Evolutionary conservation across 1,140 invertebrate genomes (phyloP).

Genomic region (Paramacrobiotus metropolitanus): DNA sequence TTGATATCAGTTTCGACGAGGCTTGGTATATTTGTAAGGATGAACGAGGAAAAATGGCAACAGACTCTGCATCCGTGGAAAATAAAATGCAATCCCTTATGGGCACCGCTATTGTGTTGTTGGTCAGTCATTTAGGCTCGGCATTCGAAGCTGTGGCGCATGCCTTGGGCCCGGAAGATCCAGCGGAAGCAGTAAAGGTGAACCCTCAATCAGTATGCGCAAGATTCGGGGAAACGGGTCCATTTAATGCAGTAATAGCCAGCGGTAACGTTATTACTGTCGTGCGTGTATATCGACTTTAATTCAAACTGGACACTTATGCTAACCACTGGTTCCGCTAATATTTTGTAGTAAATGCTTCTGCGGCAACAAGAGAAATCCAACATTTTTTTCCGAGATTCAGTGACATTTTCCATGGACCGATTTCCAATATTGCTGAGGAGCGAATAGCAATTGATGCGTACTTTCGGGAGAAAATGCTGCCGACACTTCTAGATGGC

Average conservation of each 20-base stretch:
- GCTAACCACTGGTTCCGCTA: background rate
- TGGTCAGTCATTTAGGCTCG: background rate
- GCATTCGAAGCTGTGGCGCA: background rate
- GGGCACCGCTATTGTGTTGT: background rate
- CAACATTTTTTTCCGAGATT: background rate
- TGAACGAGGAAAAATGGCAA: background rate
- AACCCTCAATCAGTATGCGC: background rate
- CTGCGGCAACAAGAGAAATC: background rate
- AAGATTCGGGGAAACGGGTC: background rate
- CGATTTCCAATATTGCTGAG: background rate
- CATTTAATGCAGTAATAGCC: background rate
- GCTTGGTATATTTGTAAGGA: background rate
- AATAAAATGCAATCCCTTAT: background rate
- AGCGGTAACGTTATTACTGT: background rate
- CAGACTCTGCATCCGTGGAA: background rate
- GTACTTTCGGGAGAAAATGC: background rate
- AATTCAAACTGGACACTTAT: too few relatives aligned
- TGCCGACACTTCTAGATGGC: background rate
- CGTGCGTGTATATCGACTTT: too few relatives aligned
- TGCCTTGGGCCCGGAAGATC: background rate
- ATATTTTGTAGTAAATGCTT: background rate
- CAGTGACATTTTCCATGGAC: background rate
- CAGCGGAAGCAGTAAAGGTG: background rate
- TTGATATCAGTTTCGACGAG: background rate
- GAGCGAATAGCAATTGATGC: background rate